Evolutionary conservation across 2,797 vertebrate genomes (phyloP).

Genomic region (Hydrolagus colliei): DNA sequence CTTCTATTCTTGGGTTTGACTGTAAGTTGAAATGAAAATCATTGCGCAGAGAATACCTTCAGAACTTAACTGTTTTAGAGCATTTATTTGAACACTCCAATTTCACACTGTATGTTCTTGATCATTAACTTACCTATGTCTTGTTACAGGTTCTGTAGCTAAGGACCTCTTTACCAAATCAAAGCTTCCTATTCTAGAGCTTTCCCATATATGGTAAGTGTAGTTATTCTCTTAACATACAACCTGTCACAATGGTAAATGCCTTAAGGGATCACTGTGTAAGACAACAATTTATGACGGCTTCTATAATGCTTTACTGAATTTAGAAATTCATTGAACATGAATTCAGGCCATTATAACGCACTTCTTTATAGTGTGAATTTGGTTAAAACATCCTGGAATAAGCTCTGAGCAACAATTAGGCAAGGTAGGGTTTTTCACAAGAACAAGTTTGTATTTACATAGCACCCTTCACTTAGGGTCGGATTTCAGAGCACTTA

Average conservation of each 20-base stretch:
- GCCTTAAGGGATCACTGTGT: neutral
- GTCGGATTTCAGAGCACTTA: no score
- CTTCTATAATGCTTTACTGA: neutral
- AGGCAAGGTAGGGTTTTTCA: no score
- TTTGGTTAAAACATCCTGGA: no score
- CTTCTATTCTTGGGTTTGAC: no score
- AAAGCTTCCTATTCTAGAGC: constrained; percentile 87
- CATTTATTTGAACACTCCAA: neutral
- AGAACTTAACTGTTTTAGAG: neutral
- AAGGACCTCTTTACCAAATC: constrained; percentile 98
- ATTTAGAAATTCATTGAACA: neutral
- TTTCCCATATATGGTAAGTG: constrained; percentile 90
- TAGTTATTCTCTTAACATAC: constrained; percentile 33
- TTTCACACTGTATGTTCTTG: neutral
- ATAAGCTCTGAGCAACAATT: no score
- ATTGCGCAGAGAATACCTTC: neutral
- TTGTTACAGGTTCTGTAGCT: constrained; percentile 74
- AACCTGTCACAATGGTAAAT: neutral
- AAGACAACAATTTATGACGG: neutral
- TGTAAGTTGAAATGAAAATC: neutral
- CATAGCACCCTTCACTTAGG: no score
- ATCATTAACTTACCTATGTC: constrained; percentile 37
- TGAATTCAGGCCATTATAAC: no score
- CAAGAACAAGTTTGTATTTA: no score
- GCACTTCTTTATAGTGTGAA: no score